Evolutionary conservation across 2,888 invertebrate genomes (phyloP).

Genomic region (Meghimatium bilineatum): DNA sequence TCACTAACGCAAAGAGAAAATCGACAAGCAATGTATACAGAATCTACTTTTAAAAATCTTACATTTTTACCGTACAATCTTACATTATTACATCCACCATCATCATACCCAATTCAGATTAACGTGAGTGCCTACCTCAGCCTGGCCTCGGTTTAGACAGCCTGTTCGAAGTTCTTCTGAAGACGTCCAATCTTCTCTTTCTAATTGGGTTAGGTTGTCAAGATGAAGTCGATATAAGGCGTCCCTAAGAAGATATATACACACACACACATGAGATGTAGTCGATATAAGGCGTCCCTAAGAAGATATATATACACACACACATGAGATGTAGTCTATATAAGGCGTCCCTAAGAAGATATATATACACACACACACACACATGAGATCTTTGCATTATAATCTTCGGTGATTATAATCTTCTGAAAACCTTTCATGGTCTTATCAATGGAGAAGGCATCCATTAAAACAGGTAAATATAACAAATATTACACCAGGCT

Average conservation of each 20-base stretch:
- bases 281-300: constrained; percentile 89
- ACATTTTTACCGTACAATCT: no score
- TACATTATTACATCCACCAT: no score
- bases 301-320: neutral
- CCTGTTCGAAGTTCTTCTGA: constrained; percentile 83
- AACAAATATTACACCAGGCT: no score
- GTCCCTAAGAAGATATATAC: constrained; percentile 82
- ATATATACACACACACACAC: neutral
- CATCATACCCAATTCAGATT: no score
- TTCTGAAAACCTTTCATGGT: neutral
- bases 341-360: constrained; percentile 84
- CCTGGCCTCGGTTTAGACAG: constrained; percentile 92
- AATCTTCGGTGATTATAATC: no score
- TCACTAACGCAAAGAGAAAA: no score
- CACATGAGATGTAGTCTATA: constrained; percentile 85
- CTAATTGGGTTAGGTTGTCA: constrained; percentile 84
- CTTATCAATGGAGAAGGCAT: neutral
- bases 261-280: constrained; percentile 80
- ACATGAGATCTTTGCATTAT: neutral
- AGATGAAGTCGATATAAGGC: constrained; percentile 88
- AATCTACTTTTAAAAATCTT: no score
- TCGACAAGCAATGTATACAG: no score
- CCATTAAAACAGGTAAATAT: no score
- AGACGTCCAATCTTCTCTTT: constrained; percentile 88
- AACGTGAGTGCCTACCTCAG: constrained; percentile 81